Percentiles rank a stretch among this genome's conserved stretches.
phyloP scores from a whole-genome alignment of 2,888 invertebrate species.

The Salpingus planirostris region DNA sequence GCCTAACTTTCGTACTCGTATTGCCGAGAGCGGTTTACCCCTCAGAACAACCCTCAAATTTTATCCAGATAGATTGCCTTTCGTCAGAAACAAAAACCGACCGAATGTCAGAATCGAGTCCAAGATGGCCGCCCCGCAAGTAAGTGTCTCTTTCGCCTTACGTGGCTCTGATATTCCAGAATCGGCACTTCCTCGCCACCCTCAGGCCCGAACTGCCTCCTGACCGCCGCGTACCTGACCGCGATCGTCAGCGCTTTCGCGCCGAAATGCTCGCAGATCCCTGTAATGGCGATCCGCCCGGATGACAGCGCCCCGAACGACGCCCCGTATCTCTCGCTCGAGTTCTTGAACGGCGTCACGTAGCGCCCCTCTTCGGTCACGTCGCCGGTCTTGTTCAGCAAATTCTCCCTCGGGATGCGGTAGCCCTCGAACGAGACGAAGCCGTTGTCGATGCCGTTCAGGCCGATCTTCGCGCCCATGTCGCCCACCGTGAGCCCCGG shows the following conservation, averaged over 20 bases:
- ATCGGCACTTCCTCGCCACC: slow-evolving; percentile 68
- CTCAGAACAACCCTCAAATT: too few relatives aligned
- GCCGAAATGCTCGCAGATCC: slow-evolving; percentile 53
- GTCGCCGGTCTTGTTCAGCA: slow-evolving; percentile 80
- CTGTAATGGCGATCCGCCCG: slow-evolving; percentile 71
- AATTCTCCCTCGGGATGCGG: slow-evolving; percentile 65
- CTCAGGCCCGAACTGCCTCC: slow-evolving; percentile 81
- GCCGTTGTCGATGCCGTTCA: slow-evolving; percentile 88
- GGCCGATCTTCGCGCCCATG: slow-evolving; percentile 84
- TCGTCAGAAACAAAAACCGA: too few relatives aligned
- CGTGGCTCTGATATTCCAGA: slow-evolving; percentile 86
- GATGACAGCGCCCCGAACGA: slow-evolving; percentile 74
- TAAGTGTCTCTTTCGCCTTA: too few relatives aligned
- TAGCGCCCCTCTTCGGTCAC: slow-evolving; percentile 79
- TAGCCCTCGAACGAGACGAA: slow-evolving; percentile 74
- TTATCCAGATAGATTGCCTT: too few relatives aligned
- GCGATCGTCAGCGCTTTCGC: slow-evolving; percentile 75
- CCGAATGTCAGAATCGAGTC: too few relatives aligned
- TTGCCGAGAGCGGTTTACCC: too few relatives aligned
- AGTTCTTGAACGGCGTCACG: slow-evolving; percentile 68
- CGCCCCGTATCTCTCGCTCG: slow-evolving; percentile 75
- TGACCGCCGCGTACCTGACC: slow-evolving; percentile 74
- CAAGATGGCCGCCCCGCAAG: too few relatives aligned
- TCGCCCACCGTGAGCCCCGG: slow-evolving; percentile 84
- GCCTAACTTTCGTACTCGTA: too few relatives aligned